phyloP scores from a whole-genome alignment of 2,888 invertebrate species.

The Drosophila koepferae region DNA sequence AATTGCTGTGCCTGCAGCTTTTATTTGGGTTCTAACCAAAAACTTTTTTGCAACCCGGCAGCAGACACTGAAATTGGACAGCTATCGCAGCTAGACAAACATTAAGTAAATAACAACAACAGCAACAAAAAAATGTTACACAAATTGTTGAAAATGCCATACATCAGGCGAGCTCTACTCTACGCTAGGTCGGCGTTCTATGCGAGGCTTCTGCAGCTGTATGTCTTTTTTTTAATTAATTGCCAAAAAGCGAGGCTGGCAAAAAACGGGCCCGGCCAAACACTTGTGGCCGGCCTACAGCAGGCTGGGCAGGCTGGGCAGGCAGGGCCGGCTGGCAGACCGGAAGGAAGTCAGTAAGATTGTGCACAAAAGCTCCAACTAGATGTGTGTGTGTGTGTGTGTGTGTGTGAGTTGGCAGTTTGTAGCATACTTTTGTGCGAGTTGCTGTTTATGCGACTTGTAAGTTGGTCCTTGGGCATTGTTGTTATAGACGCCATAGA shows the following conservation, averaged over 20 bases:
- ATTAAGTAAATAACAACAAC: slow-evolving; percentile 62
- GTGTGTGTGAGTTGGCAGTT: slow-evolving; percentile 38
- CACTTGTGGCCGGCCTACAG: slow-evolving; percentile 70
- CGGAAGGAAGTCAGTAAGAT: slow-evolving; percentile 81
- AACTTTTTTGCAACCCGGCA: slow-evolving; percentile 57
- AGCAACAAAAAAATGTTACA: slow-evolving; percentile 57
- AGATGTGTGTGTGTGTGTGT: slow-evolving; percentile 11
- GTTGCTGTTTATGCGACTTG: slow-evolving; percentile 75
- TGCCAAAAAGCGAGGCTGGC: slow-evolving; percentile 73
- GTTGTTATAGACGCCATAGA: slow-evolving; percentile 25
- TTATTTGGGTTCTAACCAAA: slow-evolving; percentile 57
- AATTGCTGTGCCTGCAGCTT: slow-evolving; percentile 74
- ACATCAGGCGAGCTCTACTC: slow-evolving; percentile 15
- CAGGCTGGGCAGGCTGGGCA: slow-evolving; percentile 13
- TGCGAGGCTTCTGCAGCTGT: slow-evolving; percentile 8
- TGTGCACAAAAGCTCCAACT: slow-evolving; percentile 65
- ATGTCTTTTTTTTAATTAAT: slow-evolving; percentile 80
- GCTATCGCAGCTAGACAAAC: slow-evolving; percentile 67
- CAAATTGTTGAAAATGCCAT: slow-evolving; percentile 73
- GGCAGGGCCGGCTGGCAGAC: slow-evolving; percentile 38
- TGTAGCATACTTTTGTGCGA: slow-evolving; percentile 78
- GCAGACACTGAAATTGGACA: slow-evolving; percentile 67
- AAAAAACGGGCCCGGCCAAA: slow-evolving; percentile 63
- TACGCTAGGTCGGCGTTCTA: background rate
- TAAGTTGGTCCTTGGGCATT: slow-evolving; percentile 65